phyloP scores from a whole-genome alignment of 2,888 invertebrate genomes.

The Drosophila villosipedis region DNA sequence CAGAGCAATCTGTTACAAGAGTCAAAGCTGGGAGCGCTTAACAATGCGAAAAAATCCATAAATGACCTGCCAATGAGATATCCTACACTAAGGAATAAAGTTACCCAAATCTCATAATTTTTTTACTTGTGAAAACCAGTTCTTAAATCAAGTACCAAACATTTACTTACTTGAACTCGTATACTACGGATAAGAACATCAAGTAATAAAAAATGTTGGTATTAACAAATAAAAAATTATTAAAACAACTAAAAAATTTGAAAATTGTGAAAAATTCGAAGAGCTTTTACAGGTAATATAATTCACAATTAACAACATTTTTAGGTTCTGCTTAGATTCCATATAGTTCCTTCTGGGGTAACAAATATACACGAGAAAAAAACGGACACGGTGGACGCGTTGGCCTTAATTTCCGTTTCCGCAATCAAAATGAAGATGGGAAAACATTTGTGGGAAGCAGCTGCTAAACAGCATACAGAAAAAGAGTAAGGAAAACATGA shows the following conservation, averaged over 20 bases:
- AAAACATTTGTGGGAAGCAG: slow-evolving; percentile 39
- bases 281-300: neutral
- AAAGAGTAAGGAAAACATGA: neutral
- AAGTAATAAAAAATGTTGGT: neutral
- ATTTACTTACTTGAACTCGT: neutral
- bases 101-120: neutral
- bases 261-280: neutral
- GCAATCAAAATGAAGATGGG: slow-evolving; percentile 60
- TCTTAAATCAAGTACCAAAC: neutral
- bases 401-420: slow-evolving; percentile 70
- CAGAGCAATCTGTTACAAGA: slow-evolving; percentile 25
- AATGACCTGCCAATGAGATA: neutral
- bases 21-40: slow-evolving; percentile 18
- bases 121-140: too few relatives aligned
- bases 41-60: neutral
- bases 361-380: slow-evolving; percentile 6
- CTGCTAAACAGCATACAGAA: slow-evolving; percentile 1
- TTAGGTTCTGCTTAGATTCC: neutral
- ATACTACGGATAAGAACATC: neutral
- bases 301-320: neutral
- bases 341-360: neutral
- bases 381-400: slow-evolving; percentile 29
- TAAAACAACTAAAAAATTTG: neutral
- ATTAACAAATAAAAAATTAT: too few relatives aligned
- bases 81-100: neutral